These are phyloP conservation scores for Phytoseiulus persimilis DNA, from an alignment of 2,888 invertebrate species.

Conservation along the genomic window DNA sequence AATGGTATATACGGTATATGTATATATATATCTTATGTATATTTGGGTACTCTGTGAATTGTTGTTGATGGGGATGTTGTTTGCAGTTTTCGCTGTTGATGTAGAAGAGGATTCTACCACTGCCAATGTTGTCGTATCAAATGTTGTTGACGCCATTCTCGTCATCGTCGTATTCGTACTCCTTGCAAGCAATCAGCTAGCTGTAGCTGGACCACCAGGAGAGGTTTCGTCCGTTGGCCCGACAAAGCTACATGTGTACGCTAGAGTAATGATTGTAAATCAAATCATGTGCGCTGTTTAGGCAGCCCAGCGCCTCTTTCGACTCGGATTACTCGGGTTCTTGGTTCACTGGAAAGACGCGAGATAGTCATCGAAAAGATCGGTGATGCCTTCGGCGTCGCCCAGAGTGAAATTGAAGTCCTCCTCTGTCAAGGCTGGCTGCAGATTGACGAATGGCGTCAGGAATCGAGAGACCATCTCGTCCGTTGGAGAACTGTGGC, in stretches of 20 bases:
- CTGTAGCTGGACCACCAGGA: neutral
- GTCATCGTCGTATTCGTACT: neutral
- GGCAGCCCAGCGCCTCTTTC: neutral
- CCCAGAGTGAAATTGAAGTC: constrained; percentile 51
- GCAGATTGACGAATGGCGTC: constrained; percentile 69
- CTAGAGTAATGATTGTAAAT: neutral
- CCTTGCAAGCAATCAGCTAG: neutral
- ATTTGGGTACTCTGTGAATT: neutral
- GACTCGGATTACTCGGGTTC: neutral
- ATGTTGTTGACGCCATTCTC: too few relatives aligned
- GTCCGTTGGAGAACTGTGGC: constrained; percentile 37
- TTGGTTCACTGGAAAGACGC: constrained; percentile 24
- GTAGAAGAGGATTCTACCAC: neutral
- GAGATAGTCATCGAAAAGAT: constrained; percentile 50
- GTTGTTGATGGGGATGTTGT: neutral
- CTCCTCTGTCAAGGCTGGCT: constrained; percentile 53
- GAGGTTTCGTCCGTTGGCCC: neutral
- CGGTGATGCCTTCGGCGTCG: constrained; percentile 50
- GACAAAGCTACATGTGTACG: neutral
- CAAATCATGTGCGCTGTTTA: neutral
- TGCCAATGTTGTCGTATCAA: neutral
- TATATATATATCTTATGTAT: neutral
- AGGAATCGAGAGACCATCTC: constrained; percentile 39
- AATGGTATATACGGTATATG: neutral
- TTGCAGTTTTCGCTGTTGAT: neutral